Evolutionary conservation across 92 coral and sea anemone genomes (phyloP).

Genomic region (Parazoanthus swiftii): DNA sequence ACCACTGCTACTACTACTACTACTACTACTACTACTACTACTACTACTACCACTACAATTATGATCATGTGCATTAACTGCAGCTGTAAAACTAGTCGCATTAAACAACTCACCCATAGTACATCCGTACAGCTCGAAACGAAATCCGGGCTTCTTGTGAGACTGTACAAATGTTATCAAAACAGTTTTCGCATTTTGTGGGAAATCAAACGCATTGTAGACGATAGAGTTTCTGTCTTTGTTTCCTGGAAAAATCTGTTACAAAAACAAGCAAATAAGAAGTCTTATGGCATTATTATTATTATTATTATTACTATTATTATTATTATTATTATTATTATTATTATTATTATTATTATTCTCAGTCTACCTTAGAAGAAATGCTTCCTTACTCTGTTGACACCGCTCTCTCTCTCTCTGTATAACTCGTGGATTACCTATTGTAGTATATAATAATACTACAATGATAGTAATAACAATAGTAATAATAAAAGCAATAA

Average conservation of each 20-base stretch:
- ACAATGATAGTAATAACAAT: no score
- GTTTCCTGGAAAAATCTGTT: slow-evolving; percentile 21
- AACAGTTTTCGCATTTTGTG: slow-evolving; percentile 33
- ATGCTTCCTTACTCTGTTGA: no score
- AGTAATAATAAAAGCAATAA: no score
- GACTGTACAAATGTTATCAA: not conserved
- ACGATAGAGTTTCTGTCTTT: slow-evolving; percentile 22
- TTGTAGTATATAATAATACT: no score
- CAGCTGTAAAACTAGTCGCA: no score
- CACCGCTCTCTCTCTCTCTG: no score
- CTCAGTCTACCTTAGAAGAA: no score
- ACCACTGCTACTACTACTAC: not conserved
- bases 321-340: no score
- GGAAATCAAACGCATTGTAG: slow-evolving; percentile 14
- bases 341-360: no score
- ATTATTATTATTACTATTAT: no score
- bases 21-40: not conserved
- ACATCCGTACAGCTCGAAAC: slow-evolving; percentile 42
- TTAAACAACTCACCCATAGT: slow-evolving; percentile 12
- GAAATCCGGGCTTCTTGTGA: slow-evolving; percentile 21
- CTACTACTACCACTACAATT: not conserved
- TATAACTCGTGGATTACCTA: no score
- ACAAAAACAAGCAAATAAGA: not conserved
- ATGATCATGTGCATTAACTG: not conserved
- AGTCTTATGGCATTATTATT: not conserved